Evolutionary conservation across 2,797 vertebrate species (phyloP).

Genomic region (Pelodytes ibericus): DNA sequence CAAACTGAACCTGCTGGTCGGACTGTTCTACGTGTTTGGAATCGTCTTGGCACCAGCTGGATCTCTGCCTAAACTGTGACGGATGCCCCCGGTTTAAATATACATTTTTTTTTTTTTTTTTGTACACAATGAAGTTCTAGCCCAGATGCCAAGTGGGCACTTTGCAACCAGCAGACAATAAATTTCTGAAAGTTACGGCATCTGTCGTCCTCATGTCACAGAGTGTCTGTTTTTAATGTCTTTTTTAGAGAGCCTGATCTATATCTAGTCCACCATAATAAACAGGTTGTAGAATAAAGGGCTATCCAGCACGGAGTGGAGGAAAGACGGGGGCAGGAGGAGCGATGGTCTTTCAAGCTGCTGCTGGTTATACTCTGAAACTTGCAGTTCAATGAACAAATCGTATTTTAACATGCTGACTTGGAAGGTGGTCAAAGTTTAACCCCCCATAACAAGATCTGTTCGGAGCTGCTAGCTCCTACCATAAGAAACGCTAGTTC

Average conservation of each 20-base stretch:
- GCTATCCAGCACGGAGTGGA: neutral
- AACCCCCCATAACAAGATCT: neutral
- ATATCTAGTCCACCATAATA: no score
- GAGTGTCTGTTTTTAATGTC: no score
- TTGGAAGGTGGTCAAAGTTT: neutral
- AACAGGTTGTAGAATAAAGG: no score
- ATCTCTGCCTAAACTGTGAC: constrained; percentile 82
- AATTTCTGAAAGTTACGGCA: neutral
- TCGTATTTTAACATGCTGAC: neutral
- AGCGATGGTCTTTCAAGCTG: neutral
- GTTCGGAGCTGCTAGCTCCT: neutral
- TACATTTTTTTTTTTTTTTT: neutral
- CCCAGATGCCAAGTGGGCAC: neutral
- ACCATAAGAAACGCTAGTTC: neutral
- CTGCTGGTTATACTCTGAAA: neutral
- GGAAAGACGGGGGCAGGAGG: neutral
- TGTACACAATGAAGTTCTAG: neutral
- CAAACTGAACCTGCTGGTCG: constrained; percentile 94
- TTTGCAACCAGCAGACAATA: neutral
- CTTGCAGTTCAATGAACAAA: neutral
- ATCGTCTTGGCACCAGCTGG: constrained; percentile 87
- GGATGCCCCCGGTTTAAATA: no score
- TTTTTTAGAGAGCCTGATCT: no score
- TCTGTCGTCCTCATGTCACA: no score
- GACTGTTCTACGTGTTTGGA: constrained; percentile 93